Evolutionary conservation across 2,888 invertebrate species (phyloP).

Genomic region (Chironomus riparius): DNA sequence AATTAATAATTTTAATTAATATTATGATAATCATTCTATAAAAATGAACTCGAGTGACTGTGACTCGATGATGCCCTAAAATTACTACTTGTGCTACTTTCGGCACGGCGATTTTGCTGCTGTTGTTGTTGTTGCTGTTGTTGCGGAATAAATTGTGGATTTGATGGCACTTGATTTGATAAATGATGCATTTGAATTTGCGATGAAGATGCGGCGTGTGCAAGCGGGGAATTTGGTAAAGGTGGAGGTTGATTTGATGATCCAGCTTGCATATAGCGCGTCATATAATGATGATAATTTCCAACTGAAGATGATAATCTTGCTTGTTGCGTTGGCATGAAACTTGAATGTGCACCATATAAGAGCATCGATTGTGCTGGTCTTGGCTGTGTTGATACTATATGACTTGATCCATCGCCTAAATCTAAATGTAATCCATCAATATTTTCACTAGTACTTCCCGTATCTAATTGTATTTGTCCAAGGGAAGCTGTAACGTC

Average conservation of each 20-base stretch:
- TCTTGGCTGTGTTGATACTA: constrained; percentile 31
- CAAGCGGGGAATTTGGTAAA: neutral
- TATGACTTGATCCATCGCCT: constrained; percentile 72
- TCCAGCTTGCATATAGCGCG: constrained; percentile 32
- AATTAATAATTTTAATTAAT: neutral
- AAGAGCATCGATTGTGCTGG: constrained; percentile 6
- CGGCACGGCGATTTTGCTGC: neutral
- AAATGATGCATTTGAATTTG: constrained; percentile 17
- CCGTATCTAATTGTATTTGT: constrained; percentile 51
- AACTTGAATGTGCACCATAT: neutral
- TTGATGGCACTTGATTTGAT: constrained; percentile 27
- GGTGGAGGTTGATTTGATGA: constrained; percentile 30
- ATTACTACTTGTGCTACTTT: neutral
- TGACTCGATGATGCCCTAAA: constrained; percentile 16
- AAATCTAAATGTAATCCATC: constrained; percentile 66
- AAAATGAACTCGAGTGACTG: constrained; percentile 22
- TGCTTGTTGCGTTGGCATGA: neutral
- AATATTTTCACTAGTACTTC: constrained; percentile 32
- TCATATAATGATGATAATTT: constrained; percentile 41
- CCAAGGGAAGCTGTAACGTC: constrained; percentile 72
- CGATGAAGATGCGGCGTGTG: neutral
- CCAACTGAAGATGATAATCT: constrained; percentile 32
- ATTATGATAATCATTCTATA: constrained; percentile 4
- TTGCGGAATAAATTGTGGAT: neutral
- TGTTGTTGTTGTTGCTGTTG: neutral